Percentiles rank a stretch among this genome's conserved stretches.
phyloP scores from a whole-genome alignment of 1,140 invertebrate species.

The Solenopsis invicta region DNA sequence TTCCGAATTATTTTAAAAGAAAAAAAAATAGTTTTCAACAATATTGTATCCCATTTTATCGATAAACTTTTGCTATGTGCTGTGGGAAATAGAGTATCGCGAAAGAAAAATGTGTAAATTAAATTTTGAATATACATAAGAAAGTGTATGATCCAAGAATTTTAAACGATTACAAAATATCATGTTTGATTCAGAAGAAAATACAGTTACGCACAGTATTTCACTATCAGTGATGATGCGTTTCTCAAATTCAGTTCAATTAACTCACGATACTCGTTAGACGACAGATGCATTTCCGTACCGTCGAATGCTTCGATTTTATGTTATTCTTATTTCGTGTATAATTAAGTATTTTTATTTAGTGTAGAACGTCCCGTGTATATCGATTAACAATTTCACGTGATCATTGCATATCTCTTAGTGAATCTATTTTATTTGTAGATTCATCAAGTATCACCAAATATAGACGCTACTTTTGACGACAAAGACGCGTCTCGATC shows the following conservation, averaged over 20 bases:
- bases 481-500: constrained; percentile 54
- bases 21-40: constrained; percentile 62
- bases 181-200: neutral
- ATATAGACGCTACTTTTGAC: constrained; percentile 60
- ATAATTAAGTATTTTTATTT: constrained; percentile 27
- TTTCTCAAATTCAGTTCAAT: neutral
- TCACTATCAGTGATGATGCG: neutral
- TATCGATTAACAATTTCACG: neutral
- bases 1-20: constrained; percentile 46
- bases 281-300: neutral
- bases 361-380: neutral
- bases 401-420: constrained; percentile 43
- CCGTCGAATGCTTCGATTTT: constrained; percentile 6
- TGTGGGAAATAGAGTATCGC: neutral
- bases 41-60: constrained; percentile 61
- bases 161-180: neutral
- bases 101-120: constrained; percentile 43
- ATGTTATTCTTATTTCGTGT: neutral
- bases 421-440: constrained; percentile 26
- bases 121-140: neutral
- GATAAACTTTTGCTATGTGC: constrained; percentile 35
- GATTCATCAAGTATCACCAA: constrained; percentile 45
- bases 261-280: constrained; percentile 1
- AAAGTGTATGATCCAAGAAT: neutral
- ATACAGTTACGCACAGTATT: constrained; percentile 9